Evolutionary conservation across 1,140 invertebrate species (phyloP).

Genomic region (Platorchestia sp.): DNA sequence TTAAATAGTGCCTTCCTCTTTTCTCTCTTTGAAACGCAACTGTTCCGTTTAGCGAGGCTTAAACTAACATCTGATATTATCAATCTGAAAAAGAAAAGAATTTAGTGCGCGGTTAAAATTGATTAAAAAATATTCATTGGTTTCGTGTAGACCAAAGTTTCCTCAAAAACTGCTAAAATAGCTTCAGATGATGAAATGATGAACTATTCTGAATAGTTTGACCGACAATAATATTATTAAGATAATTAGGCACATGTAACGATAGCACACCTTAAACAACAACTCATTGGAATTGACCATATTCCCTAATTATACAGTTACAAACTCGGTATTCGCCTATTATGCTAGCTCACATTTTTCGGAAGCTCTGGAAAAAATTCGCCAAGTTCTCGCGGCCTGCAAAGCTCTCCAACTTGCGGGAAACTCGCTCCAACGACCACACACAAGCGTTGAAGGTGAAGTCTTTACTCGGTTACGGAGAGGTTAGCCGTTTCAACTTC

Average conservation of each 20-base stretch:
- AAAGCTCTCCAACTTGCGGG: background rate
- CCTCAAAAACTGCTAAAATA: too few species aligned
- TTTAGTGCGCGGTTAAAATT: background rate
- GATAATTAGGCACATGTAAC: background rate
- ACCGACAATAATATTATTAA: background rate
- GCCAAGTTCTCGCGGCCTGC: background rate
- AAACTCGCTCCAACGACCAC: background rate
- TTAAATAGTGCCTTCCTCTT: too few species aligned
- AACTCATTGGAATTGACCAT: background rate
- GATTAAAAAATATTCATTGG: background rate
- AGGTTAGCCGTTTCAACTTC: background rate
- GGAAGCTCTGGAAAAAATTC: background rate
- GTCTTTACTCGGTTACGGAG: background rate
- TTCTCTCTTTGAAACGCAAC: too few species aligned
- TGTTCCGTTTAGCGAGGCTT: background rate
- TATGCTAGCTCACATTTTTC: background rate
- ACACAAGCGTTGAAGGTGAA: background rate
- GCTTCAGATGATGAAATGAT: background rate
- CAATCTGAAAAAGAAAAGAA: background rate
- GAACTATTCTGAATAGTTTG: background rate
- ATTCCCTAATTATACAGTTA: background rate
- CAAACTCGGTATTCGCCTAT: background rate
- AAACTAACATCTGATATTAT: background rate
- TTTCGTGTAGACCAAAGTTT: background rate
- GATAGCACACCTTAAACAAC: background rate